Evolutionary conservation across 2,888 invertebrate species (phyloP).

Genomic region (Drosophila maculinotata): DNA sequence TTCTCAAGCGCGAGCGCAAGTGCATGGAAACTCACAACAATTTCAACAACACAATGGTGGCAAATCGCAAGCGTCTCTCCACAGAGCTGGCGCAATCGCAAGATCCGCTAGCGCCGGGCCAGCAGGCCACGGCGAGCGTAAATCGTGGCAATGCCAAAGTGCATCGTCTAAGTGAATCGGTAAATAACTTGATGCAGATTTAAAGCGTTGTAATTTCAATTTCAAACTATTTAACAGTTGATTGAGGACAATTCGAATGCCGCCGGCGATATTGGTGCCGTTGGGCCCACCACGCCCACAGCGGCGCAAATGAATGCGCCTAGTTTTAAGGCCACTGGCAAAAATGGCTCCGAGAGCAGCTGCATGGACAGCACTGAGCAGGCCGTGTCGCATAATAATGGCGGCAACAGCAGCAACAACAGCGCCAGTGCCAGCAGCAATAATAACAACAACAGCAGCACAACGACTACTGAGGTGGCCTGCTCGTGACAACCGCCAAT

Average conservation of each 20-base stretch:
- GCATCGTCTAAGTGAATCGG: conserved; percentile 83
- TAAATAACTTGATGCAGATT: conserved; percentile 59
- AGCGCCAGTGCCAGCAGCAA: conserved; percentile 32
- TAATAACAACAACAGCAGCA: conserved; percentile 53
- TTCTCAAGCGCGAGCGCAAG: conserved; percentile 90
- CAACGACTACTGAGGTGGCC: conserved; percentile 82
- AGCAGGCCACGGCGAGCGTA: conserved; percentile 37
- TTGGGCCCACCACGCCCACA: conserved; percentile 79
- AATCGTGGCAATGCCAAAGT: conserved; percentile 61
- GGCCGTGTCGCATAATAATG: conserved; percentile 43
- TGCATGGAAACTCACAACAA: conserved; percentile 86
- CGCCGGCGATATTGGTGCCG: conserved; percentile 78
- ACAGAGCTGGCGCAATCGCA: conserved; percentile 81
- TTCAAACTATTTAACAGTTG: conserved; percentile 41
- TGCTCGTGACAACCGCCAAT: conserved; percentile 85
- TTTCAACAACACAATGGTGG: conserved; percentile 82
- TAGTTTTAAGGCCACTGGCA: conserved; percentile 60
- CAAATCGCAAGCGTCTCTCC: conserved; percentile 84
- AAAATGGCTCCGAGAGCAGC: conserved; percentile 58
- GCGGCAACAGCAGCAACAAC: conserved; percentile 49
- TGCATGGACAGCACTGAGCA: conserved; percentile 50
- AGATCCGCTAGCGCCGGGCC: conserved; percentile 52
- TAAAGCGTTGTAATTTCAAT: too few species aligned
- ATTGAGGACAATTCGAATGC: conserved; percentile 84
- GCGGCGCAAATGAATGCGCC: conserved; percentile 74